phyloP scores from a whole-genome alignment of 2,113 vertebrate genomes.

The Caranx ignobilis region DNA sequence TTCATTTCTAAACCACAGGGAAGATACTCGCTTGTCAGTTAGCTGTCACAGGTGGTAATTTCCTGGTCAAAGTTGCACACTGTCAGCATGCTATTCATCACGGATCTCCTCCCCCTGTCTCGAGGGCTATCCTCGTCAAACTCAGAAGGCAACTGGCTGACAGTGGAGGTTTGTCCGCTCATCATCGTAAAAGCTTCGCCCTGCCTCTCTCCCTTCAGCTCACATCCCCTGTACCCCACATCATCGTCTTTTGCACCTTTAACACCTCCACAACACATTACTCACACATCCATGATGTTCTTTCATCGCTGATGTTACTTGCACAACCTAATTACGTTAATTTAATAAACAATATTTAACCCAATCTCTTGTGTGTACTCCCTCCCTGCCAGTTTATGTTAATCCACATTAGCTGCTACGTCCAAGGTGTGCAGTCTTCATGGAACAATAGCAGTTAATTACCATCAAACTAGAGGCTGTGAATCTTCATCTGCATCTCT shows the following conservation, averaged over 20 bases:
- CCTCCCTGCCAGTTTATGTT: neutral
- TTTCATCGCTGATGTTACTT: neutral
- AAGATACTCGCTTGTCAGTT: neutral
- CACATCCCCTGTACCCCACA: neutral
- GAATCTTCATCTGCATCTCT: neutral
- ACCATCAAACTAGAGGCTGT: neutral
- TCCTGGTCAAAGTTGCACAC: neutral
- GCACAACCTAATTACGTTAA: neutral
- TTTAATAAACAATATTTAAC: neutral
- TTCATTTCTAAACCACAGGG: neutral
- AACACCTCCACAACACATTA: neutral
- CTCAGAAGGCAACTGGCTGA: neutral
- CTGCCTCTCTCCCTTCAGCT: neutral
- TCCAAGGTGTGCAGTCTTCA: neutral
- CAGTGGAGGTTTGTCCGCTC: slow-evolving; percentile 15
- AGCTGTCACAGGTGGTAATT: neutral
- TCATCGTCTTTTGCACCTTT: neutral
- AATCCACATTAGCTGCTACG: neutral
- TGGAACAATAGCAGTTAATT: neutral
- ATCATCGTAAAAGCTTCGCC: slow-evolving; percentile 5
- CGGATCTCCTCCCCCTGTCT: neutral
- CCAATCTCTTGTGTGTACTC: neutral
- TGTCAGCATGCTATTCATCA: slow-evolving; percentile 5
- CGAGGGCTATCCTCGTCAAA: neutral
- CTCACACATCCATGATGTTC: neutral